Evolutionary conservation across 2,113 vertebrate species (phyloP), one percentile per base, ranked within the genome.

Genomic region (Etheostoma spectabile): DNA sequence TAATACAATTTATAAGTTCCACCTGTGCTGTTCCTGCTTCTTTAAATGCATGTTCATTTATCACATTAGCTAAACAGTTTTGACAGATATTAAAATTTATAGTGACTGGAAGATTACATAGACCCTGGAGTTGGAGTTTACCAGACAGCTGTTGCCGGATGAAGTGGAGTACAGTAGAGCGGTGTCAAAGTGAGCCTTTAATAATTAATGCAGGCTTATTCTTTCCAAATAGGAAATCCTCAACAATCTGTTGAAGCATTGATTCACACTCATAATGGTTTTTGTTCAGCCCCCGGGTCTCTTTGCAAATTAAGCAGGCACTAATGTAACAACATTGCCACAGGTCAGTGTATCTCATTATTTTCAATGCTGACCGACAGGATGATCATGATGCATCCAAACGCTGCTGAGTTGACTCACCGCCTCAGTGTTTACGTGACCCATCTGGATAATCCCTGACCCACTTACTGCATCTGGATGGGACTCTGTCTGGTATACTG

Each of bases 381-480:
- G 68, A 12, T 35, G 11, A 74, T 84, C 56, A 35, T 67, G 82
- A 87, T 87, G 84, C 70, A 66, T 83, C 73, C 73, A 56, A 71
- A 82, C 61, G 30, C 79, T 79, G 81, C 75, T 83, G 80, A 86
- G 56, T 79, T 84, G 83, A 89, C 81, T 91, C 87, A 85, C 66
- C 16, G 77, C 73, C 46, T 30, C 83, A 3, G 74, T 77, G 86
- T 86, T 86, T 84, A 72, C 57, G 63, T 88, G 83, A 89, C 89
- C 87, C 83, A 77, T 79, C 87, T 86, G 81, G 80, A 83, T 86
- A 83, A 92, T 92, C 88, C 78, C 68, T 89, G 91, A 93, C 90
- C 91, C 87, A 91, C 77, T 93, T 92, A 72, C 53, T 52, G 82
- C 87, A 86, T 76, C 87, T 91, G 92, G 89, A 91, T 82, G 77